A percentile compares a stretch with the other conserved stretches of the same genome.
Evolutionary conservation across 2,888 invertebrate species (phyloP).

Genomic region (Syrphus vitripennis): DNA sequence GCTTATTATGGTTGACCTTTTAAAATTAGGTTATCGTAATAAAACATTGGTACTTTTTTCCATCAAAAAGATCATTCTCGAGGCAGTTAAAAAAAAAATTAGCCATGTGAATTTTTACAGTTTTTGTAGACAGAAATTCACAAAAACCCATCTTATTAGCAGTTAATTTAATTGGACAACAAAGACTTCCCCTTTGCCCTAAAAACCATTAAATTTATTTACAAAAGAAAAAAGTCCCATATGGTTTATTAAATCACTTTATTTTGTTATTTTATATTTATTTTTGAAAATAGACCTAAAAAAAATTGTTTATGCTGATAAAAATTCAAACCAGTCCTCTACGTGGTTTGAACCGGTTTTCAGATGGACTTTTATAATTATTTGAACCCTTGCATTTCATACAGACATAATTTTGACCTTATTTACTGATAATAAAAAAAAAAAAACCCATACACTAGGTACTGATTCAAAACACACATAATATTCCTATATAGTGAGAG

Average conservation of each 20-base stretch:
- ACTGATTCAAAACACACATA: neutral
- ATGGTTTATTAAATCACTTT: slow-evolving; percentile 21
- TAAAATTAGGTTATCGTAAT: no score
- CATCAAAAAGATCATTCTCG: no score
- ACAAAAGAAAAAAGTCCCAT: slow-evolving; percentile 17
- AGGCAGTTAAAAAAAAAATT: no score
- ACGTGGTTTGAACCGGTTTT: slow-evolving; percentile 29
- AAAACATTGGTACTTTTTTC: no score
- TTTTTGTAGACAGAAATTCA: no score
- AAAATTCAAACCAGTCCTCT: slow-evolving; percentile 37
- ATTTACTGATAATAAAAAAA: slow-evolving; percentile 49
- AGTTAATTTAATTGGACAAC: neutral
- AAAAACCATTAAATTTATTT: neutral
- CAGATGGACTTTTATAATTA: slow-evolving; percentile 62
- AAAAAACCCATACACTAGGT: slow-evolving; percentile 1
- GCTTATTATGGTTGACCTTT: no score
- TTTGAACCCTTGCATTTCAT: slow-evolving; percentile 42
- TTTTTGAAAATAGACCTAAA: slow-evolving; percentile 11
- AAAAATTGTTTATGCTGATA: slow-evolving; percentile 33
- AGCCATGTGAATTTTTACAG: no score
- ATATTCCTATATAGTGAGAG: slow-evolving; percentile 3
- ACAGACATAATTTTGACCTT: slow-evolving; percentile 58
- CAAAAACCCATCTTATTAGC: neutral
- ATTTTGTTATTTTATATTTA: slow-evolving; percentile 24
- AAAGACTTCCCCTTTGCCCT: neutral